Evolutionary conservation across 30 jellyfish, hydroid and myxozoan genomes (phyloP), one percentile per base, ranked within the genome.

Genomic region (Aurelia coerulea): DNA sequence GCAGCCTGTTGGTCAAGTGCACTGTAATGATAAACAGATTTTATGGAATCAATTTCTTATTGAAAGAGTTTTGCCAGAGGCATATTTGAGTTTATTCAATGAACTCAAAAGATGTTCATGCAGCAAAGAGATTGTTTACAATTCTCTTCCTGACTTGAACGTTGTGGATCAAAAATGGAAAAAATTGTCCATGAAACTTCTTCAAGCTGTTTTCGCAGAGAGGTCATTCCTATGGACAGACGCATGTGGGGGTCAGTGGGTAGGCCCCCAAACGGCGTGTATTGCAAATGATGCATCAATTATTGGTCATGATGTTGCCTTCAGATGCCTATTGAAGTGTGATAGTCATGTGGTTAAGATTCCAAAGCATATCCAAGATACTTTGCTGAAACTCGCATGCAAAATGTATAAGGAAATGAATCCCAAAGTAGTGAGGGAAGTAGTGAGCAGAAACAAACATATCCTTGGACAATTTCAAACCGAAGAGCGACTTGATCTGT

Each of bases 161-260:
- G 63, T 29, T 15, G 97, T 91, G 19, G 90, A 91, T 65, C 39
- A 71, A 23, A 90, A 85, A 64, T 91, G 97, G 97, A 29, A 39
- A 39, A 37, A 16, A n/a, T 74, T 91, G 19, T 68, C 88, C 6
- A 56, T 58, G 11, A 29, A 29, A 76, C 66, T 84, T n/a, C 85
- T 68, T 19, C 62, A 51, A 46, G 18, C 19, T 23, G 53, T 81
- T 33, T 69, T 85, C n/a, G 15, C 11, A 9, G 46, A 32, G 19
- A 11, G 39, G 8, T 76, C 31, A 11, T 73, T 80, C 59, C n/a
- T 88, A 10, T 88, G 84, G 85, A 79, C 84, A 16, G 71, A 31
- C 39, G 84, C 96, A 53, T 11, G 62, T 42, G 60, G 29, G 32
- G 84, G 78, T 23, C 32, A 35, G 14, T 87, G 96, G 96, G 50